Evolutionary conservation across 2,797 vertebrate species (phyloP).

Genomic region (Kryptopterus vitreolus): DNA sequence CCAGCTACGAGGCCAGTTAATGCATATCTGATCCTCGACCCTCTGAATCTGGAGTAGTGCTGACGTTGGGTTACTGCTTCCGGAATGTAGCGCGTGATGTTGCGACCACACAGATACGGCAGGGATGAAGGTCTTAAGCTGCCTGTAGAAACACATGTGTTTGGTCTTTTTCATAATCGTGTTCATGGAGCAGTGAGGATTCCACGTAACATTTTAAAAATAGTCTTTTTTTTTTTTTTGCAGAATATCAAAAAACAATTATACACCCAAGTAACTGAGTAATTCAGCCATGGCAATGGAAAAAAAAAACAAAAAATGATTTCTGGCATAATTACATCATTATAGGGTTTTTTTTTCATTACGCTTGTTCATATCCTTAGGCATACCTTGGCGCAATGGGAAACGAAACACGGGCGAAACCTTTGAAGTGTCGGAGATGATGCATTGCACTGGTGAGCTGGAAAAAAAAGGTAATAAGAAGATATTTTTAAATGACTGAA

Average conservation of each 20-base stretch:
- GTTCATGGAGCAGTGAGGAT: too few species aligned
- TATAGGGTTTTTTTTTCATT: too few species aligned
- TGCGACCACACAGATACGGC: slow-evolving; percentile 48
- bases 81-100: slow-evolving; percentile 54
- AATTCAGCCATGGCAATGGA: not conserved
- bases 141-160: slow-evolving; percentile 21
- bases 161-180: not conserved
- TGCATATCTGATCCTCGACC: slow-evolving; percentile 63
- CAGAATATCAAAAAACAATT: not conserved
- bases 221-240: not conserved
- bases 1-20: slow-evolving; percentile 73
- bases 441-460: slow-evolving; percentile 70
- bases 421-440: slow-evolving; percentile 66
- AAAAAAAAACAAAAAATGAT: not conserved
- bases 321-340: not conserved
- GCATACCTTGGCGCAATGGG: slow-evolving; percentile 59
- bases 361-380: not conserved
- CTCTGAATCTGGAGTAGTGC: slow-evolving; percentile 33
- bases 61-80: slow-evolving; percentile 53
- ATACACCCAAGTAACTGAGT: not conserved
- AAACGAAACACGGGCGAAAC: slow-evolving; percentile 59
- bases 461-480: not conserved
- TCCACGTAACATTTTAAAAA: not conserved
- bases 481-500: not conserved
- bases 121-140: slow-evolving; percentile 37